A percentile compares a stretch with the other conserved stretches of the same genome.
Evolutionary conservation across 2,797 vertebrate species (phyloP).

Genomic region (Sebastes cheni): DNA sequence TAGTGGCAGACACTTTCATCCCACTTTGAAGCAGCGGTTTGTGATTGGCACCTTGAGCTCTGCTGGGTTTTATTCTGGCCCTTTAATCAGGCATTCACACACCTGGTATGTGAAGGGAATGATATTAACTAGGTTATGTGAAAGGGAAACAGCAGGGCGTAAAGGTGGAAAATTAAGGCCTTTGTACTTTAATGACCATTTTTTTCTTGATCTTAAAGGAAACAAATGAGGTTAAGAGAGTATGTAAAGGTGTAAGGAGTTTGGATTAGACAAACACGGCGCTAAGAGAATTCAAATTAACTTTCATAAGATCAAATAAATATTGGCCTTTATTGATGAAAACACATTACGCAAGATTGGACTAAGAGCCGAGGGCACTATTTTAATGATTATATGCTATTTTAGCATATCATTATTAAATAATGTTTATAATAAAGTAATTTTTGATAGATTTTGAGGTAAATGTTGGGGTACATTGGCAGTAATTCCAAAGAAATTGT

Average conservation of each 20-base stretch:
- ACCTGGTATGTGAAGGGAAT: too few relatives aligned
- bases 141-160: too few relatives aligned
- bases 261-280: not conserved
- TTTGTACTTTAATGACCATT: not conserved
- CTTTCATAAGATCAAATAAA: not conserved
- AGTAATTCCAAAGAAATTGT: too few relatives aligned
- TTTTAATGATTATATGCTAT: too few relatives aligned
- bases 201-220: not conserved
- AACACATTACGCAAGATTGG: not conserved
- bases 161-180: fast-evolving
- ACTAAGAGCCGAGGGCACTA: not conserved
- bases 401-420: too few relatives aligned
- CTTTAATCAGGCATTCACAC: constrained; percentile 1
- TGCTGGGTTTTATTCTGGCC: not conserved
- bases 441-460: too few relatives aligned
- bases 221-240: not conserved
- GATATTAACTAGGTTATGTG: too few relatives aligned
- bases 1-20: not conserved
- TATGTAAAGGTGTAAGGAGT: not conserved
- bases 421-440: too few relatives aligned
- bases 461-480: too few relatives aligned
- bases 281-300: not conserved
- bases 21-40: not conserved
- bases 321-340: not conserved
- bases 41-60: not conserved